Conservation (phyloP, 2,797 vertebrate species). For the Nannoperca obscura region DNA sequence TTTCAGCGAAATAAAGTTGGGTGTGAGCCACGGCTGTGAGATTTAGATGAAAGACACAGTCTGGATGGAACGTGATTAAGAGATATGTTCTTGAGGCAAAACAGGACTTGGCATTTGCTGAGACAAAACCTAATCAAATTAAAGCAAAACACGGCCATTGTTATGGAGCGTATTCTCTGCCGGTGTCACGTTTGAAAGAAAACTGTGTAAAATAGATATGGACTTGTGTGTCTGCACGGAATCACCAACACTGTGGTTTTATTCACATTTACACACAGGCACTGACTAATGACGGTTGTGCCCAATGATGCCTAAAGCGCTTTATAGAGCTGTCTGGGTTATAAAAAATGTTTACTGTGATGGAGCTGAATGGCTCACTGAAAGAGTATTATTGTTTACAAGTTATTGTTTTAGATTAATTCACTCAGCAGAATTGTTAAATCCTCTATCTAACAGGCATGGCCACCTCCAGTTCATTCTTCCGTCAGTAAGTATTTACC, state of each 20-base stretch:
- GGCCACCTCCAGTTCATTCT: constrained; percentile 33
- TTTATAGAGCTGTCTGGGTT: constrained; percentile 81
- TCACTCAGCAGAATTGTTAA: constrained; percentile 73
- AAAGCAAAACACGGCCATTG: constrained; percentile 86
- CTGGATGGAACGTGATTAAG: constrained; percentile 88
- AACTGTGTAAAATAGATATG: constrained; percentile 77
- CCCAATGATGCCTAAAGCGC: constrained; percentile 81
- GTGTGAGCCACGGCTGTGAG: constrained; percentile 85
- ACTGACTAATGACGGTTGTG: constrained; percentile 79
- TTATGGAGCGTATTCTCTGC: constrained; percentile 77
- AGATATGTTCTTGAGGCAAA: constrained; percentile 87
- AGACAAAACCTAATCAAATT: constrained; percentile 89
- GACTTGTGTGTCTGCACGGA: constrained; percentile 67
- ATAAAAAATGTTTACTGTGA: constrained; percentile 83
- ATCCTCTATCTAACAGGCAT: constrained; percentile 41
- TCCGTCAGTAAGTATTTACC: constrained; percentile 4
- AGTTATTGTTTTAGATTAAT: constrained; percentile 80
- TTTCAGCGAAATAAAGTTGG: constrained; percentile 85
- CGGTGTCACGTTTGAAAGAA: constrained; percentile 80
- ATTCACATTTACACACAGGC: constrained; percentile 75
- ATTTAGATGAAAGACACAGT: constrained; percentile 86
- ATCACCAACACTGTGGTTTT: constrained; percentile 59
- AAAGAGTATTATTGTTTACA: constrained; percentile 80
- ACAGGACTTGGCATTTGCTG: constrained; percentile 86
- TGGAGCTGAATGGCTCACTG: constrained; percentile 78